A percentile compares a stretch with the other conserved stretches of the same genome.
Conservation (phyloP, 2,797 vertebrate genomes). For the Periparus ater region DNA sequence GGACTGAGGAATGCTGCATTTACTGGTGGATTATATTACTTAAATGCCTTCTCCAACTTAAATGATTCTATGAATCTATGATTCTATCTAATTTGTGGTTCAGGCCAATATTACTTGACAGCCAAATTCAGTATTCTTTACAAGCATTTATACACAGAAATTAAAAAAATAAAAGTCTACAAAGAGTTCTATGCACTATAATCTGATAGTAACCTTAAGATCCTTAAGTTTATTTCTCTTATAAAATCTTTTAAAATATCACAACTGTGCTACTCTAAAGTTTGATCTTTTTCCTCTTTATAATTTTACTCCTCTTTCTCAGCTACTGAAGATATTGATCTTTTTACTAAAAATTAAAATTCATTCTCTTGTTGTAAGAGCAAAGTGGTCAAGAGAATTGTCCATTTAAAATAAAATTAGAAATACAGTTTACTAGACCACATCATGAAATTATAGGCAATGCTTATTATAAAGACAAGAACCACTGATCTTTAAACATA, state of each 20-base stretch:
- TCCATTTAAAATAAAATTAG: not conserved
- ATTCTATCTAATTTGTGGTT: not conserved
- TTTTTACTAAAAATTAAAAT: constrained; percentile 26
- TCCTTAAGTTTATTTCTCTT: constrained; percentile 19
- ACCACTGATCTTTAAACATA: constrained; percentile 27
- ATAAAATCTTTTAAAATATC: constrained; percentile 43
- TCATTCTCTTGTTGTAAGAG: not conserved
- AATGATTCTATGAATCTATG: not conserved
- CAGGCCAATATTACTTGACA: not conserved
- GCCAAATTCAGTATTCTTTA: not conserved
- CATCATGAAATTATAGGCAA: constrained; percentile 15
- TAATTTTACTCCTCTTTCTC: not conserved
- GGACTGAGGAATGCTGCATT: not conserved
- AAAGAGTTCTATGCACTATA: constrained; percentile 12
- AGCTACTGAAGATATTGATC: not conserved
- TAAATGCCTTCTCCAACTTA: not conserved
- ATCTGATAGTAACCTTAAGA: constrained; percentile 8
- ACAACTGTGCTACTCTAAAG: not conserved
- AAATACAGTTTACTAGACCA: constrained; percentile 3
- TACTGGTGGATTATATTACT: not conserved
- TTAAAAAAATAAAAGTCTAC: not conserved
- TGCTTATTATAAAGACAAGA: constrained; percentile 12
- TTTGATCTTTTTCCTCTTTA: constrained; percentile 26
- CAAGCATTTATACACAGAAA: not conserved
- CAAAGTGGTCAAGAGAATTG: not conserved